Percentiles rank a stretch among this genome's conserved stretches.
phyloP scores from a whole-genome alignment of 1,140 invertebrate genomes.

The Heterodera carotae region DNA sequence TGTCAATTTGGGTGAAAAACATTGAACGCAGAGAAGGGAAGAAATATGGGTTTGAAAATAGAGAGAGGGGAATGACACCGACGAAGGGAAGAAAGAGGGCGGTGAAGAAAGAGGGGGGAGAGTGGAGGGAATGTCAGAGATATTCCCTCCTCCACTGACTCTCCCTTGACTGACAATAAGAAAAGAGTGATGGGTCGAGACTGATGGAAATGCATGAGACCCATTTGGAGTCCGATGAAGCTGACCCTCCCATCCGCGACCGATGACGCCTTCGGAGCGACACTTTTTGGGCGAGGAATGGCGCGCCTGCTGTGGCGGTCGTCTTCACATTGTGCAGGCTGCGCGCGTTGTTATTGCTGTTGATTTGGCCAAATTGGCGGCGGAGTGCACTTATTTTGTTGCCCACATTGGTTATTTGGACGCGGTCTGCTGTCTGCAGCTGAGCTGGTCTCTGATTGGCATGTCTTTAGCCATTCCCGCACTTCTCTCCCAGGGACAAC shows the following conservation, averaged over 20 bases:
- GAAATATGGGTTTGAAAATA: not conserved
- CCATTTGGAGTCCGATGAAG: constrained; percentile 1
- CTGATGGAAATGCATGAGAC: constrained; percentile 2
- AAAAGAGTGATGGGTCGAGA: not conserved
- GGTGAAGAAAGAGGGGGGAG: too few species aligned
- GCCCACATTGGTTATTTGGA: constrained; percentile 23
- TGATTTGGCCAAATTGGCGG: constrained; percentile 6
- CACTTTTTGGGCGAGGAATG: constrained; percentile 27
- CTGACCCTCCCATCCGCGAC: not conserved
- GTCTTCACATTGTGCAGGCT: constrained; percentile 22
- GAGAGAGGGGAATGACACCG: not conserved
- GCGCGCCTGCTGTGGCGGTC: constrained; percentile 15
- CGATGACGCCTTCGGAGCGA: not conserved
- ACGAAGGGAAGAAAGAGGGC: not conserved
- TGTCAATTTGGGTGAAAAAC: constrained; percentile 5
- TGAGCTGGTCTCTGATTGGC: constrained; percentile 24
- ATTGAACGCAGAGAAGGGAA: not conserved
- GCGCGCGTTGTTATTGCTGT: not conserved
- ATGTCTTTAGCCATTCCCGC: constrained; percentile 11
- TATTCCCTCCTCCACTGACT: too few species aligned
- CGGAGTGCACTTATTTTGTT: constrained; percentile 22
- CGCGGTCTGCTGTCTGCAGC: constrained; percentile 15
- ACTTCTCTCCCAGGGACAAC: constrained; percentile 8
- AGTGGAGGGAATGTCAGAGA: too few species aligned
- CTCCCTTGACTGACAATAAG: not conserved